These are phyloP conservation scores for Phrynocephalus guinanensis DNA, from an alignment of 2,797 vertebrate genomes.

Conservation along the genomic window DNA sequence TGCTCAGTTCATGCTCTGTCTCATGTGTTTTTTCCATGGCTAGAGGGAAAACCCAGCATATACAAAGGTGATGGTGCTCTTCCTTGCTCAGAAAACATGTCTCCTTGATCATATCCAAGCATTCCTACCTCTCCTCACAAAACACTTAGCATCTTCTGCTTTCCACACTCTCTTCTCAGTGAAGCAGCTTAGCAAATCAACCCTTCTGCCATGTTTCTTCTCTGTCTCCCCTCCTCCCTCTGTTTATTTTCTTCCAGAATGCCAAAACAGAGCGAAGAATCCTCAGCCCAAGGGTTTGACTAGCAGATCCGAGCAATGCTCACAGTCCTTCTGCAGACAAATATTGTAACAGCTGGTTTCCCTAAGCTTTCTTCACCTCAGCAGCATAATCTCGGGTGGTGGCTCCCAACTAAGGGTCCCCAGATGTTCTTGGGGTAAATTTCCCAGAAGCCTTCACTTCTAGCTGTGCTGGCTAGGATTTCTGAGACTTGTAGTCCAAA, in stretches of 20 bases:
- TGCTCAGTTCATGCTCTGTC: background rate
- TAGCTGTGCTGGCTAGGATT: too few relatives aligned
- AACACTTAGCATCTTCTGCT: background rate
- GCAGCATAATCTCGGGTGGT: background rate
- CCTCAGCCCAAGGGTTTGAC: background rate
- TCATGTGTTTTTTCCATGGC: background rate
- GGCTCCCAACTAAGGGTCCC: too few relatives aligned
- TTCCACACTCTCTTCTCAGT: background rate
- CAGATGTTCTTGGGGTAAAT: too few relatives aligned
- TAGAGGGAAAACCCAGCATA: background rate
- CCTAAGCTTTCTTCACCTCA: background rate
- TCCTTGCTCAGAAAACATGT: background rate
- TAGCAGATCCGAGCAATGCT: background rate
- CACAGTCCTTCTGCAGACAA: background rate
- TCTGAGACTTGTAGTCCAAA: too few relatives aligned
- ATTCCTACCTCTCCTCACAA: too few relatives aligned
- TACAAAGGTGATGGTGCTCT: background rate
- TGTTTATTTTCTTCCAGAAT: too few relatives aligned
- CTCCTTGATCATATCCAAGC: conserved; percentile 5
- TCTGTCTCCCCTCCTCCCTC: background rate
- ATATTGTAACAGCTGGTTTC: background rate
- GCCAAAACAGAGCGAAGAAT: background rate
- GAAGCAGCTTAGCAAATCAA: background rate
- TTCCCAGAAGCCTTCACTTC: too few relatives aligned
- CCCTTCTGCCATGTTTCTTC: background rate